These are phyloP conservation scores for Zaprionus gabonicus DNA, from an alignment of 1,140 invertebrate species.

Conservation along the genomic window DNA sequence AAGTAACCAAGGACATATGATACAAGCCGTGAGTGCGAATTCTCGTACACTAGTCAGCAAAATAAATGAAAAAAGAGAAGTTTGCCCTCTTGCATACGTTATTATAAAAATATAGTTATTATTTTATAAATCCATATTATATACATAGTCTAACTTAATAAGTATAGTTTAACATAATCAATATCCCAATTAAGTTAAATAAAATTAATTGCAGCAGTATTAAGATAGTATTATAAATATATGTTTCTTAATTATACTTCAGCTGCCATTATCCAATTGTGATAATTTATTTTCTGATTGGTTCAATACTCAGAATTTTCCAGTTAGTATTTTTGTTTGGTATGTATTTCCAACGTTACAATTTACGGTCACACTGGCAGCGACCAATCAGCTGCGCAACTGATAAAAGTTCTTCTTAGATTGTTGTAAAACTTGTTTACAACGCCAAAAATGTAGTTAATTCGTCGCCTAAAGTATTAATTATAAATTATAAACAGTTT, in stretches of 20 bases:
- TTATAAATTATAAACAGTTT: conserved; percentile 7
- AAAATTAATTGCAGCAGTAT: too few species aligned
- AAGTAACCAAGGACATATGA: background rate
- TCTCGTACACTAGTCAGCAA: conserved; percentile 16
- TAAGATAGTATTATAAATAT: too few species aligned
- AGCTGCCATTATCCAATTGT: background rate
- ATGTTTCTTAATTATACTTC: background rate
- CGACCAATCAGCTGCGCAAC: conserved; percentile 49
- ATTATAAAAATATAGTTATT: background rate
- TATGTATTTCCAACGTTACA: background rate
- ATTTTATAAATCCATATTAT: too few species aligned
- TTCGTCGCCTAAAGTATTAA: background rate
- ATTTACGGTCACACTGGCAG: conserved; percentile 43
- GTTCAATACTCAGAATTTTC: background rate
- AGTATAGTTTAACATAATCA: too few species aligned
- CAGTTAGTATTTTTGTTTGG: conserved; percentile 27
- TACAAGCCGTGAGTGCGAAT: conserved; percentile 6
- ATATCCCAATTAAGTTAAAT: too few species aligned
- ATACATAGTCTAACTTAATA: too few species aligned
- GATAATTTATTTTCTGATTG: background rate
- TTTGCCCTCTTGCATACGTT: background rate
- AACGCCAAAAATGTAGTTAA: conserved; percentile 59
- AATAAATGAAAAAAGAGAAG: background rate
- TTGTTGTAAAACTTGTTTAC: conserved; percentile 52
- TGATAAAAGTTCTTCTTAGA: conserved; percentile 24